A percentile compares a stretch with the other conserved stretches of the same genome.
Evolutionary conservation across 1,140 invertebrate genomes (phyloP).

Genomic region (Scaptomyza pallida): DNA sequence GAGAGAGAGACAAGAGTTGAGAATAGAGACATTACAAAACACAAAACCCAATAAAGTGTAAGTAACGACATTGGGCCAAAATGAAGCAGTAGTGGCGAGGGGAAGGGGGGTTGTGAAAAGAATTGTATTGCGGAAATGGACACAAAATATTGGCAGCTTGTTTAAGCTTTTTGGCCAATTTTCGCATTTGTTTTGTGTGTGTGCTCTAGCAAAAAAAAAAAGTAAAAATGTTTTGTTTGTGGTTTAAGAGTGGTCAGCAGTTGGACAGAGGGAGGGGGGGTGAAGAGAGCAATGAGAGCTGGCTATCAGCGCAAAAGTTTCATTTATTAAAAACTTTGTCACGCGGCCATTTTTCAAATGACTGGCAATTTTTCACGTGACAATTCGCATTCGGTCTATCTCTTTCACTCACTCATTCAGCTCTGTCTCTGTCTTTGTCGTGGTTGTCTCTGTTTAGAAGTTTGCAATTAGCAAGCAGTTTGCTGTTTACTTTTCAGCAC

Average conservation of each 20-base stretch:
- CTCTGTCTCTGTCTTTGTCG: conserved; percentile 6
- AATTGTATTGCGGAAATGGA: conserved; percentile 62
- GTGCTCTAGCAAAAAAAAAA: conserved; percentile 27
- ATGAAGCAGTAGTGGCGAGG: conserved; percentile 15
- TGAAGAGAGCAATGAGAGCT: background rate
- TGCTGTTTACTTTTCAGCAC: conserved; percentile 76
- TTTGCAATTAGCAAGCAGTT: conserved; percentile 80
- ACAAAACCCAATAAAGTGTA: conserved; percentile 79
- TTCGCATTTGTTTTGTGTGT: conserved; percentile 65
- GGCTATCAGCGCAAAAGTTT: conserved; percentile 60
- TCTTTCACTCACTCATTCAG: conserved; percentile 2
- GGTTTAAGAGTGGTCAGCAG: conserved; percentile 63
- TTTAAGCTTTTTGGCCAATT: conserved; percentile 80
- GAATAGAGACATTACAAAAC: conserved; percentile 51
- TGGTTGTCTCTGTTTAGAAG: conserved; percentile 9
- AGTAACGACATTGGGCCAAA: conserved; percentile 67
- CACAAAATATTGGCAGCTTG: conserved; percentile 82
- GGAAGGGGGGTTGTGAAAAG: background rate
- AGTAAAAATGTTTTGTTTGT: conserved; percentile 45
- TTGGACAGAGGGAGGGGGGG: background rate
- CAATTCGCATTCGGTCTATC: conserved; percentile 51
- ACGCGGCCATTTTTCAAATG: conserved; percentile 77
- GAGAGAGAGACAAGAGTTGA: conserved; percentile 3
- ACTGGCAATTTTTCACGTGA: conserved; percentile 81
- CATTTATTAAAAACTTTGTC: conserved; percentile 82